phyloP scores from a whole-genome alignment of 2,888 invertebrate genomes.

The Perizoma flavofasciatum region DNA sequence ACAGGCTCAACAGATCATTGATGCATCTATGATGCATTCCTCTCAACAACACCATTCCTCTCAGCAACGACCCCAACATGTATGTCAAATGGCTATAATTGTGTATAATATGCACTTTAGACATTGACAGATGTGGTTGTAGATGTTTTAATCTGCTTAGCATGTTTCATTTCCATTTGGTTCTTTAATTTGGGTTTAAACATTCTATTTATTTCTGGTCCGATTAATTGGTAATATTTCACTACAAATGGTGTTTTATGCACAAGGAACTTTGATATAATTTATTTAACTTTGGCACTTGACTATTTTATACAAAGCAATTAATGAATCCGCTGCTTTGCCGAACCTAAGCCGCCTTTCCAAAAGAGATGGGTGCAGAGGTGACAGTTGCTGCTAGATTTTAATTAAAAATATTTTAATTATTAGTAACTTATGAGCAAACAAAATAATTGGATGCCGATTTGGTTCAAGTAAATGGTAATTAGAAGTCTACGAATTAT shows the following conservation, averaged over 20 bases:
- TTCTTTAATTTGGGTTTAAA: conserved; percentile 41
- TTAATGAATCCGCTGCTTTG: conserved; percentile 13
- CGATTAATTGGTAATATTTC: conserved; percentile 1
- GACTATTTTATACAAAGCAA: background rate
- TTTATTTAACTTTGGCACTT: conserved; percentile 2
- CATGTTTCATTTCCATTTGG: conserved; percentile 57
- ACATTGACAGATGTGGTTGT: conserved; percentile 50
- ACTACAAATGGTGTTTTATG: conserved; percentile 7
- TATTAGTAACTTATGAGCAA: too few relatives aligned
- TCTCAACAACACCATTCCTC: conserved; percentile 54
- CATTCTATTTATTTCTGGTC: conserved; percentile 17
- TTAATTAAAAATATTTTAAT: too few relatives aligned
- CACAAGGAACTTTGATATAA: conserved; percentile 4
- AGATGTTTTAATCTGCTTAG: conserved; percentile 57
- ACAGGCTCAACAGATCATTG: conserved; percentile 83
- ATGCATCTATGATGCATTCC: conserved; percentile 81
- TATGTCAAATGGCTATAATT: conserved; percentile 68
- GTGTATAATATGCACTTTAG: conserved; percentile 56
- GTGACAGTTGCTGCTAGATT: background rate
- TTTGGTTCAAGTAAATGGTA: too few relatives aligned
- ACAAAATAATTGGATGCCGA: too few relatives aligned
- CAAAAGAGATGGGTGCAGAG: conserved; percentile 11
- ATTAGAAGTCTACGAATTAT: background rate
- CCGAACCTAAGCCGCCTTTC: conserved; percentile 5
- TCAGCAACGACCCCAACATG: conserved; percentile 81